Evolutionary conservation across 1,140 invertebrate genomes (phyloP).

Genomic region (Brachionus rotundiformis): DNA sequence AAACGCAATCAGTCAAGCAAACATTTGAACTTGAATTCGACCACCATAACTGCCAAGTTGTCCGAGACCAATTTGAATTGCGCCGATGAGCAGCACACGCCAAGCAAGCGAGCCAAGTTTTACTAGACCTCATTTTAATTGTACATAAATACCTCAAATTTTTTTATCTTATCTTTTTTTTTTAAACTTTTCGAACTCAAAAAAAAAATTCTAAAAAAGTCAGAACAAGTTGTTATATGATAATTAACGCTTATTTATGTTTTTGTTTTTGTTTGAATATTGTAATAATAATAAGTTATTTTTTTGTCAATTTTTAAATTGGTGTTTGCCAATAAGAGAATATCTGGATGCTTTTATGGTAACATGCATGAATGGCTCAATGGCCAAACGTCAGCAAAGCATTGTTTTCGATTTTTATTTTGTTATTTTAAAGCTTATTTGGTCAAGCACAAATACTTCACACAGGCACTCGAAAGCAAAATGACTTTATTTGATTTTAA

Average conservation of each 20-base stretch:
- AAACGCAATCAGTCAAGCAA: background rate
- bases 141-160: conserved; percentile 4
- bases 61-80: conserved; percentile 19
- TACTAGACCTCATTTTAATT: conserved; percentile 39
- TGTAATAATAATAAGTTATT: conserved; percentile 5
- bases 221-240: background rate
- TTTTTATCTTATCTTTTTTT: background rate
- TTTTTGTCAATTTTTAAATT: background rate
- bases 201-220: background rate
- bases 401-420: background rate
- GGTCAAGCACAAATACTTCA: background rate
- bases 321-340: too few species aligned
- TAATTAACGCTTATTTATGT: conserved; percentile 7
- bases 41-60: conserved; percentile 11
- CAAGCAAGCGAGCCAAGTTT: conserved; percentile 48
- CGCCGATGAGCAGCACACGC: background rate
- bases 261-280: conserved; percentile 12
- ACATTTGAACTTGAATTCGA: conserved; percentile 30
- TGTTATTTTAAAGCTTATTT: background rate
- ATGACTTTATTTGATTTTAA: background rate
- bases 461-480: background rate
- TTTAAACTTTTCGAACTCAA: background rate
- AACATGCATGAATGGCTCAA: too few species aligned
- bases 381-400: too few species aligned
- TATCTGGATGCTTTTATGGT: too few species aligned